Base-by-base conservation (phyloP, 2,113 vertebrate genomes). In the Periophthalmus modestus region DNA sequence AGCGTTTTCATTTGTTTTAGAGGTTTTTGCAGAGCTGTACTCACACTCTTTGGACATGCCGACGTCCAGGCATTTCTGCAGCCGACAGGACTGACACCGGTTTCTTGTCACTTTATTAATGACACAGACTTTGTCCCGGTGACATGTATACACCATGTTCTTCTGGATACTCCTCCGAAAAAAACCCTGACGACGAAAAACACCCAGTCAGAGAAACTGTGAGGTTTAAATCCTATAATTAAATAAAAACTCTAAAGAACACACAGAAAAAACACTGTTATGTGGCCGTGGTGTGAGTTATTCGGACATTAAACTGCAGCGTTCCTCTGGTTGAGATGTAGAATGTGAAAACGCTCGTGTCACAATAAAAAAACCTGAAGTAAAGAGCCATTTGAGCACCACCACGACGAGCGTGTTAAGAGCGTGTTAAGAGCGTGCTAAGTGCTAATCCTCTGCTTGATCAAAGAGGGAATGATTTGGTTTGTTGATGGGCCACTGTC, bases 11-110 rank as follows among this genome's bases (percentile, higher is more conserved):
- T 34, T 62, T 34, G 6, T n/a, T n/a, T n/a, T n/a, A n/a, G n/a
- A n/a, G n/a, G n/a, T n/a, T n/a, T n/a, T n/a, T n/a, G 2, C 9
- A 3, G n/a, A 63, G 2, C 7, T 43, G 1, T 68, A 97, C 96
- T 96, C 90, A 98, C 96, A 94, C 88, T 98, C 97, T 89, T 97
- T 98, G 90, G 97, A 98, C 97, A 98, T 98, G 78, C 97, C 97
- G 0, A 98, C 97, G 75, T 98, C 95, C 4, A 98, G 95, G 91
- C 97, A 98, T 91, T 96, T 98, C 94, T 98, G 96, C 83, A 98
- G 95, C 3, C 97, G 95, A 86, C 97, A 98, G 89, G 94, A 97
- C 93, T 98, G 97, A 88, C 97, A 98, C 5, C 97, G 96, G 92
- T 98, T 98, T 77, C 97, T 94, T 1, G 97, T 98, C 89, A 98